Evolutionary conservation across 2,797 vertebrate species (phyloP), one percentile per base, ranked within the genome.

Genomic region (Sarcoramphus papa): DNA sequence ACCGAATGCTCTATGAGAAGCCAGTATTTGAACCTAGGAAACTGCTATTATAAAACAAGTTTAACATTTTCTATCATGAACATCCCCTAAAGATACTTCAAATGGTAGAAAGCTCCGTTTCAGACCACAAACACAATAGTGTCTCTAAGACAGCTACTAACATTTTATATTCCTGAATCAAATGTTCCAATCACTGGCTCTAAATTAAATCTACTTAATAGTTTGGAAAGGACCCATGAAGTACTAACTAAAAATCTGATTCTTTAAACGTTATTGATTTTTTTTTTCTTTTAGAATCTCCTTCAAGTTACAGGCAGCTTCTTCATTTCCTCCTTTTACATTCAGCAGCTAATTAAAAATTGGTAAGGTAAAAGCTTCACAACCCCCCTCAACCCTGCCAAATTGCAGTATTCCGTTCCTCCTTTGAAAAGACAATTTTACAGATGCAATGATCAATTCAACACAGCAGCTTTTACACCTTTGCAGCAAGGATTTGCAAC

Each of bases 201-300:
- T 93, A 95, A 93, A 89, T 93, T 95, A 81, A 82, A 96, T 56
- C 67, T 93, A 68, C 93, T 95, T 96, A 90, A 87, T 73, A 83
- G 88, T 96, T 90, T 96, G 92, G 94, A 97, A 96, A 88, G 72
- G 35, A 85, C 89, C 62, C 92, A 93, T 86, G 73, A 94, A 88
- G 64, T 81, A 68, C 51, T 90, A 90, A 85, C 89, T 95, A 82
- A 92, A 97, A 96, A 85, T 90, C 85, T 83, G 90, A 92, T 96
- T 96, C 87, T 91, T 97, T 96, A 97, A 96, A 97, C 0, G 2
- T 41, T 92, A 97, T 95, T 97, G 95, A 96, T 97, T 96, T 96
- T 94, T 92, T 73, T 92, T 88, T 82, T 43, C 51, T 57, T 92
- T 94, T 88, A 94, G 72, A 90, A 85, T 93, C 82, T 50, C 41